Conservation (phyloP, 64 coral and sea anemone species). For the Porites australiensis region DNA sequence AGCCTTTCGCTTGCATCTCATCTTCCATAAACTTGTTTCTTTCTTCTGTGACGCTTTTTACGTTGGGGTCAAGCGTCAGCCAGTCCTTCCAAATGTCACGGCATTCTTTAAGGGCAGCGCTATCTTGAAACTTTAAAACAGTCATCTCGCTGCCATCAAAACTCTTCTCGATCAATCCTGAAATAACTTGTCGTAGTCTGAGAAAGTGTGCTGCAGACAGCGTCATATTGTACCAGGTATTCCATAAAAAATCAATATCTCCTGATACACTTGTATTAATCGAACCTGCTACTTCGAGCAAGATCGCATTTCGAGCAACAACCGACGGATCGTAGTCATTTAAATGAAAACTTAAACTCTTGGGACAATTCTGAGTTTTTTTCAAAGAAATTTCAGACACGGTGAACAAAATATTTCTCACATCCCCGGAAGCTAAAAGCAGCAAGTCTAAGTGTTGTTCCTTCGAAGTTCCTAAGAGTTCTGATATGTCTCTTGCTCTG, state of each 20-base stretch:
- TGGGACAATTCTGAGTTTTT: conserved; percentile 20
- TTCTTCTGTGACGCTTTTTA: conserved; percentile 40
- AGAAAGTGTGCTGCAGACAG: conserved; percentile 45
- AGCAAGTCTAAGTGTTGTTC: conserved; percentile 49
- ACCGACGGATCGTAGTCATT: conserved; percentile 74
- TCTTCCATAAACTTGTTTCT: conserved; percentile 32
- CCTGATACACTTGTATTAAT: conserved; percentile 46
- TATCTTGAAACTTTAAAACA: conserved; percentile 29
- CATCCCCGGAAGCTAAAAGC: conserved; percentile 61
- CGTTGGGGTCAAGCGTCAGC: conserved; percentile 25
- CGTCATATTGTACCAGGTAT: conserved; percentile 77
- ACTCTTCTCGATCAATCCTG: neutral
- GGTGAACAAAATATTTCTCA: conserved; percentile 70
- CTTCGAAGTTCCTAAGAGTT: conserved; percentile 43
- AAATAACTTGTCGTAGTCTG: conserved; percentile 18
- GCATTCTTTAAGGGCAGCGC: conserved; percentile 40
- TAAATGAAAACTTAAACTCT: conserved; percentile 55
- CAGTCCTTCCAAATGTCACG: conserved; percentile 65
- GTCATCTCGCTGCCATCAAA: neutral
- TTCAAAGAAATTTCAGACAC: conserved; percentile 51
- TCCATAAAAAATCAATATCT: conserved; percentile 77
- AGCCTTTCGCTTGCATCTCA: neutral
- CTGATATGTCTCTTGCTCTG: conserved; percentile 40
- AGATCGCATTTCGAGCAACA: conserved; percentile 59
- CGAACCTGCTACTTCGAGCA: conserved; percentile 24